Evolutionary conservation across 1,140 invertebrate species (phyloP).

Genomic region (Phenacoccus solenopsis): DNA sequence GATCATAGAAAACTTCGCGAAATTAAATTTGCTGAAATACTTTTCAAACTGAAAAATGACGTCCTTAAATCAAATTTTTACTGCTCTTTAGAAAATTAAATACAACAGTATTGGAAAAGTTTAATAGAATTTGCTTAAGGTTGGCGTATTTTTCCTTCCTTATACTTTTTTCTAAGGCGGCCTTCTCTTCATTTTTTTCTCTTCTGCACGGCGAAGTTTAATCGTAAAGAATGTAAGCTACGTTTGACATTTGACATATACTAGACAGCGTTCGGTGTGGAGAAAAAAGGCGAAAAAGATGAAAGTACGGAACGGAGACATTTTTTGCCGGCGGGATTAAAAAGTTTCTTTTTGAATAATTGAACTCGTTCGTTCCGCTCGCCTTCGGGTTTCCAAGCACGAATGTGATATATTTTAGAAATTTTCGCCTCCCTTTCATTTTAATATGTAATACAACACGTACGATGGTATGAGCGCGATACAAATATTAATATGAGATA

Average conservation of each 20-base stretch:
- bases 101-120: background rate
- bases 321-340: background rate
- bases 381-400: too few relatives aligned
- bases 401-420: too few relatives aligned
- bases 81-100: slow-evolving; percentile 2
- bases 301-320: background rate
- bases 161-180: background rate
- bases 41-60: background rate
- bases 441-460: too few relatives aligned
- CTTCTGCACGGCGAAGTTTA: background rate
- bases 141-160: background rate
- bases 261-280: background rate
- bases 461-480: too few relatives aligned
- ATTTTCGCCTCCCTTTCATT: too few relatives aligned
- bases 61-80: background rate
- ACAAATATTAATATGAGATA: too few relatives aligned
- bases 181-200: background rate
- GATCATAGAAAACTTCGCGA: background rate
- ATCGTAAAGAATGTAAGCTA: background rate
- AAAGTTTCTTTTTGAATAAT: background rate
- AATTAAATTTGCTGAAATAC: background rate
- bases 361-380: background rate
- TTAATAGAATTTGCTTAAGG: slow-evolving; percentile 3
- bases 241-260: background rate
- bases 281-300: background rate